phyloP scores from a whole-genome alignment of 2,113 vertebrate genomes.

The Clarias macrocephalus region DNA sequence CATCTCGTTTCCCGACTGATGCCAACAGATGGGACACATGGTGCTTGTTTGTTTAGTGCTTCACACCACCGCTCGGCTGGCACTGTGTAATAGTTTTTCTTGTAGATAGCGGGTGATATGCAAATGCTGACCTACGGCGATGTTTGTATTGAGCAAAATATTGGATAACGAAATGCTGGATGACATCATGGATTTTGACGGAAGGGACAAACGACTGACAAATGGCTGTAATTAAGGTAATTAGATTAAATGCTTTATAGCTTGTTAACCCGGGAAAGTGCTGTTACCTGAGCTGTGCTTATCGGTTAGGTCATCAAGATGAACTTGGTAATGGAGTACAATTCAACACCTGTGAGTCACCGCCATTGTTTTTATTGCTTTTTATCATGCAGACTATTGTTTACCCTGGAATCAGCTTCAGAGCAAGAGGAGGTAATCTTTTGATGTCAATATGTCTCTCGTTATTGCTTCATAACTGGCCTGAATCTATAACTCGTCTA shows the following conservation, averaged over 20 bases:
- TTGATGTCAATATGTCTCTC: constrained; percentile 40
- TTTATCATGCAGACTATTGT: background rate
- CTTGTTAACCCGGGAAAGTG: constrained; percentile 11
- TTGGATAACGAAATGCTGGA: constrained; percentile 16
- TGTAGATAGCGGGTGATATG: constrained; percentile 27
- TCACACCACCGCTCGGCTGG: background rate
- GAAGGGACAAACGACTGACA: background rate
- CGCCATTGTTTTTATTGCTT: background rate
- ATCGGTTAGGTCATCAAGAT: constrained; percentile 32
- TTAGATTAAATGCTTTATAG: constrained; percentile 22
- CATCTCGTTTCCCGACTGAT: constrained; percentile 5
- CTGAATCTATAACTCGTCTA: constrained; percentile 39
- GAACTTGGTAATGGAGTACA: background rate
- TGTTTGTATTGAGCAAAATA: constrained; percentile 45
- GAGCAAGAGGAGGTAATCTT: constrained; percentile 41
- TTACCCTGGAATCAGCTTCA: constrained; percentile 11
- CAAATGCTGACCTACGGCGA: constrained; percentile 45
- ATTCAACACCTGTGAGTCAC: background rate
- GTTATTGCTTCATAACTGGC: constrained; percentile 42
- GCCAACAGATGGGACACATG: constrained; percentile 5
- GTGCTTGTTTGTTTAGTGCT: constrained; percentile 31
- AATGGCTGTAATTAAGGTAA: constrained; percentile 42
- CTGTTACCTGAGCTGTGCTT: constrained; percentile 33
- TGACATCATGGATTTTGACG: constrained; percentile 35
- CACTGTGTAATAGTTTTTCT: background rate